These are phyloP conservation scores for Cataglyphis cursor DNA, from an alignment of 2,888 invertebrate genomes.

Conservation along the genomic window DNA sequence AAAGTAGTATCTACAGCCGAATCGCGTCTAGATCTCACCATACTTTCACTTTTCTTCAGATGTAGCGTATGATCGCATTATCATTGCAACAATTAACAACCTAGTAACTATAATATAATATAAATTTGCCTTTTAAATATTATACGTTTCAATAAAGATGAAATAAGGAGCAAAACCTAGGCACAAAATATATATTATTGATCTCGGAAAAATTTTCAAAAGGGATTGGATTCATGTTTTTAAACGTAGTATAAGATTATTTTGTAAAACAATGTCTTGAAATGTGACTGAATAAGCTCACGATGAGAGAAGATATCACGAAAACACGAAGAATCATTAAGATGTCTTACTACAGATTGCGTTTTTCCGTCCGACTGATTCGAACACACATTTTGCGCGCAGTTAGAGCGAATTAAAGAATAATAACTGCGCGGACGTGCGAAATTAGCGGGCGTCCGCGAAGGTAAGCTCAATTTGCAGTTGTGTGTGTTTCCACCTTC, in stretches of 20 bases:
- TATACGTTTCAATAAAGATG: background rate
- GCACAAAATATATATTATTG: background rate
- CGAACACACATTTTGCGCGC: slow-evolving; percentile 13
- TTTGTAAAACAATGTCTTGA: background rate
- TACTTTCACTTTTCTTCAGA: slow-evolving; percentile 46
- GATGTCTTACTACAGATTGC: slow-evolving; percentile 32
- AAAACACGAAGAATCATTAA: background rate
- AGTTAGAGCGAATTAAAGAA: slow-evolving; percentile 49
- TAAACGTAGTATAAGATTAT: background rate
- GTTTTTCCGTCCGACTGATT: slow-evolving; percentile 12
- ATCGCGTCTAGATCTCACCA: slow-evolving; percentile 65
- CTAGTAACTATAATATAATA: background rate
- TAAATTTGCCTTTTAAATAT: background rate
- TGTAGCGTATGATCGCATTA: background rate
- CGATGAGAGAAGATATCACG: background rate
- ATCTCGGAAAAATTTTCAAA: background rate
- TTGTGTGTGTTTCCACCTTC: slow-evolving; percentile 27
- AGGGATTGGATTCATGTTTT: background rate
- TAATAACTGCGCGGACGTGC: slow-evolving; percentile 43
- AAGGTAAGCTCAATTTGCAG: slow-evolving; percentile 36
- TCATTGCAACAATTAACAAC: background rate
- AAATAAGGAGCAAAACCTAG: background rate
- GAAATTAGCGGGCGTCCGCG: slow-evolving; percentile 41
- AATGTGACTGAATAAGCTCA: background rate
- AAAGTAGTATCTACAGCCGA: slow-evolving; percentile 22